Base-by-base conservation (phyloP, 2,797 vertebrate genomes). In the Sparidentex hasta region DNA sequence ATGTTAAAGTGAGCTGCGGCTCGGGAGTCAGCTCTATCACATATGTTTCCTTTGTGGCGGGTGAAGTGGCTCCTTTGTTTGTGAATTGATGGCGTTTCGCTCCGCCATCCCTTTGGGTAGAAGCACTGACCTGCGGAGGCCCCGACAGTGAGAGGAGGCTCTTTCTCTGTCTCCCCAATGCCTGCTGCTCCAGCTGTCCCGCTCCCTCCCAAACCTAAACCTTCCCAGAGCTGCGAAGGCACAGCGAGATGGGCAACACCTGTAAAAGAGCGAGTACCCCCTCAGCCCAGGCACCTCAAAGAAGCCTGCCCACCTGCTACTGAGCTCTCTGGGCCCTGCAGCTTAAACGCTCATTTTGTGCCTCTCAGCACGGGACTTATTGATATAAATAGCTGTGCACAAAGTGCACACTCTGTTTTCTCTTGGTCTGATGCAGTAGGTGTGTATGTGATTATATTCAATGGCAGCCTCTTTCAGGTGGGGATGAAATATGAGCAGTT, bases 301-400 rank as follows among this genome's bases (percentile, higher is more conserved):
- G 90, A 92, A 93, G 92, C 86, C 94, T 92, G 92, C 94, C 94
- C 94, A 94, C 94, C 94, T 94, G 94, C 95, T 94, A 93, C 90
- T 91, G 91, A 90, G 93, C 94, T 95, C 94, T 95, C 93, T 91
- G 92, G 94, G 94, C 94, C 93, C 92, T 91, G 91, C 90, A 92
- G 94, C 94, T 96, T 96, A 96, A 96, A 96, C 91, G 95, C 95
- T 96, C 94, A 92, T 96, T 96, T 96, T 96, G 95, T 95, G 95
- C 95, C 95, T 95, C 95, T 96, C 95, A 96, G 95, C 95, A 95
- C 94, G 94, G 94, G 95, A 94, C 95, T 96, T 96, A 96, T 96
- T 96, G 95, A 96, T 96, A 96, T 96, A 96, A 96, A 96, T 96
- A 96, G 95, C 94, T 94, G 94, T 92, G 93, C 93, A 95, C 95